Evolutionary conservation across 1,140 invertebrate species (phyloP), one percentile per base, ranked within the genome.

Genomic region (Drosophila orena): DNA sequence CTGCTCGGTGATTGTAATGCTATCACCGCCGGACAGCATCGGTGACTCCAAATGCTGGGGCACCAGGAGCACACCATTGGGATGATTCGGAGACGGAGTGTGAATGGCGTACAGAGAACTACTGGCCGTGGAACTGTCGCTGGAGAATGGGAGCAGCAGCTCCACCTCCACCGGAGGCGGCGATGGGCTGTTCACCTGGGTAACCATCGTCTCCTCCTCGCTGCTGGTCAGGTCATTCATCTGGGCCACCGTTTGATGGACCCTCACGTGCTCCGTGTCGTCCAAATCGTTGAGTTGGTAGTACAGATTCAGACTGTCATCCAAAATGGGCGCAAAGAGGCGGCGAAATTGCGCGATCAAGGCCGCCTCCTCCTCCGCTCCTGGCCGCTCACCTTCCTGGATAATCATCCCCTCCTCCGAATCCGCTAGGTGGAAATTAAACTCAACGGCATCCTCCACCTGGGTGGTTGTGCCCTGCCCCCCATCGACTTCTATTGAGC

Each of bases 401-500:
- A 27, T 55, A 27, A 37, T 61, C n/a, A 60, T 24, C 53, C 58
- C 30, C 55, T 61, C 24, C 55, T 66, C 55, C 56, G 62, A 15
- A 17, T 65, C 65, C 69, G 69, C 69, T 69, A 75, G 69, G 43
- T 76, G 53, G 55, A 90, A 84, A 91, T 66, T 81, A 79, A 91
- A 92, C 69, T 89, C 79, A 79, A 81, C 59, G 60, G 61, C 59
- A 65, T 81, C 61, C 37, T 89, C 76, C 43, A 79, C 49, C 37
- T 64, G 35, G 20, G 27, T 52, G 60, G 59, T 17, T 12, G 12
- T 24, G 59, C 57, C 79, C 12, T 70, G 61, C 46, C 49, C 37
- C 47, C 59, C 73, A 86, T 81, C 81, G 71, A 77, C 64, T 79
- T 89, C 66, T 64, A 89, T 92, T 92, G 91, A 92, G 91, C 91